A percentile compares a stretch with the other conserved stretches of the same genome.
Conservation (phyloP, 2,797 vertebrate species). For the Myoxocephalus aenaeus region DNA sequence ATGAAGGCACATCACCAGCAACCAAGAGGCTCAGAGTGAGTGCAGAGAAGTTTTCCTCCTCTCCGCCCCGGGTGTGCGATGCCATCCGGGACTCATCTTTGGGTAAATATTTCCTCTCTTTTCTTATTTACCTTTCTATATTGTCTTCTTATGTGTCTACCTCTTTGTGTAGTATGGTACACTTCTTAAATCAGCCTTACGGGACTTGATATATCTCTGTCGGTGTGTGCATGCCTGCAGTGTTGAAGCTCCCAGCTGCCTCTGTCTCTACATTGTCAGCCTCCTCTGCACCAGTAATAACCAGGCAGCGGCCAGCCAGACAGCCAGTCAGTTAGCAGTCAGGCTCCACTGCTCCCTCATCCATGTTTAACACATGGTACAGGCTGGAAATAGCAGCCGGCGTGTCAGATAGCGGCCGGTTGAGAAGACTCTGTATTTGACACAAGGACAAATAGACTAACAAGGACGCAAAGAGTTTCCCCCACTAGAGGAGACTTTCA, state of each 20-base stretch:
- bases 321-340: slow-evolving; percentile 69
- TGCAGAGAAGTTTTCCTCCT: slow-evolving; percentile 81
- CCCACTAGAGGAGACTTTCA: slow-evolving; percentile 48
- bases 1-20: slow-evolving; percentile 79
- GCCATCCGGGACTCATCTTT: slow-evolving; percentile 40
- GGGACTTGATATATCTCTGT: slow-evolving; percentile 36
- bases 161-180: slow-evolving; percentile 25
- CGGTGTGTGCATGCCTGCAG: slow-evolving; percentile 65
- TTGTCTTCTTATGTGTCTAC: slow-evolving; percentile 12
- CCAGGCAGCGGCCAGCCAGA: slow-evolving; percentile 57
- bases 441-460: slow-evolving; percentile 57
- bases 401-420: slow-evolving; percentile 68
- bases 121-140: slow-evolving; percentile 42
- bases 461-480: slow-evolving; percentile 55
- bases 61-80: slow-evolving; percentile 46
- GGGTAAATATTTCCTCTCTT: slow-evolving; percentile 64
- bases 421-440: slow-evolving; percentile 49
- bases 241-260: slow-evolving; percentile 58
- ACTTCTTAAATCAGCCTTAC: slow-evolving; percentile 52
- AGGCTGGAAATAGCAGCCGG: slow-evolving; percentile 79
- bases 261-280: slow-evolving; percentile 68
- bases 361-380: slow-evolving; percentile 80
- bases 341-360: slow-evolving; percentile 75
- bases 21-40: slow-evolving; percentile 77
- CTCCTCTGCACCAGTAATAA: slow-evolving; percentile 73